phyloP scores from a whole-genome alignment of 1,140 invertebrate genomes.

The Diabrotica undecimpunctata region DNA sequence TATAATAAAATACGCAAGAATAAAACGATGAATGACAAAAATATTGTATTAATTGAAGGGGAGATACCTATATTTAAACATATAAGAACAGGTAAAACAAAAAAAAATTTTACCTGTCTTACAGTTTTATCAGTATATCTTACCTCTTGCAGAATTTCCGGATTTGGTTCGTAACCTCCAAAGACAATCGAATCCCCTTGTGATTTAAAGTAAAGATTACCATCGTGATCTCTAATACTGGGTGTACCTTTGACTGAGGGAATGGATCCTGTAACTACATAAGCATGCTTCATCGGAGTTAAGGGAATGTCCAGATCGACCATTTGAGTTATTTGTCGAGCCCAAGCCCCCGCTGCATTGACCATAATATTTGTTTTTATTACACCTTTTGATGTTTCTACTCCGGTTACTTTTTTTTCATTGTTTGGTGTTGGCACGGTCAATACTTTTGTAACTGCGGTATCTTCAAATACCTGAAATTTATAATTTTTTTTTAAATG shows the following conservation, averaged over 20 bases:
- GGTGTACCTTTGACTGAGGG: slow-evolving; percentile 68
- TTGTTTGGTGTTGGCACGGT: slow-evolving; percentile 51
- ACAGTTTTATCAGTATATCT: slow-evolving; percentile 21
- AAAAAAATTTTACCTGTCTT: background rate
- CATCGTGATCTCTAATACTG: slow-evolving; percentile 82
- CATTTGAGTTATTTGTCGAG: slow-evolving; percentile 66
- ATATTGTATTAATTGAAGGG: too few relatives aligned
- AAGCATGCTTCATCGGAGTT: slow-evolving; percentile 82
- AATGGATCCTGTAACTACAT: slow-evolving; percentile 77
- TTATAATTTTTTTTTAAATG: too few relatives aligned
- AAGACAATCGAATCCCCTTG: slow-evolving; percentile 77
- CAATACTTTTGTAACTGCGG: slow-evolving; percentile 64
- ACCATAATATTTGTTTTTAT: slow-evolving; percentile 73
- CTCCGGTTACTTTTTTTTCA: slow-evolving; percentile 64
- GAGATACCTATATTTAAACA: too few relatives aligned
- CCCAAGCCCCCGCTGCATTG: slow-evolving; percentile 79
- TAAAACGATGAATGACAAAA: too few relatives aligned
- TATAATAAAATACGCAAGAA: too few relatives aligned
- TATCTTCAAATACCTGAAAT: slow-evolving; percentile 70
- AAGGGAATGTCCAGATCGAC: slow-evolving; percentile 71
- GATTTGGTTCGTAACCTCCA: slow-evolving; percentile 86
- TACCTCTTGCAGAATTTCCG: slow-evolving; percentile 72
- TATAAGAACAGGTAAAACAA: too few relatives aligned
- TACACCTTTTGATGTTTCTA: slow-evolving; percentile 64
- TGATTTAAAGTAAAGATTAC: slow-evolving; percentile 75